phyloP scores from a whole-genome alignment of 64 coral and sea anemone species.

The Porites lutea region DNA sequence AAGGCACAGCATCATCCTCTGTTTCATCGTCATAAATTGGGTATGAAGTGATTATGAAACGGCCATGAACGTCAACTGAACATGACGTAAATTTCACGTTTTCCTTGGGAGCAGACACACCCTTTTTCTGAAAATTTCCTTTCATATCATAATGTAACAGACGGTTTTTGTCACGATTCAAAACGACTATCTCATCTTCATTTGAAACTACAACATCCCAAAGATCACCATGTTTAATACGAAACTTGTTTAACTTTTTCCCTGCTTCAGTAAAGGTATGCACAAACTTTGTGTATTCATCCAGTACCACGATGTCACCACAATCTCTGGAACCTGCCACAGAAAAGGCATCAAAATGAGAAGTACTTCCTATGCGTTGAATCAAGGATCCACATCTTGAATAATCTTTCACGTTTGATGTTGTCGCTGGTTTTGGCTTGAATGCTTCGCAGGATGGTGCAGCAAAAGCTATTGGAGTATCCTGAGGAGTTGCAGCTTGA shows the following conservation, averaged over 20 bases:
- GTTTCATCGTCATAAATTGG: background rate
- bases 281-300: slow-evolving; percentile 54
- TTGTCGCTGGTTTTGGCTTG: background rate
- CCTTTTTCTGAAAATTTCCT: slow-evolving; percentile 53
- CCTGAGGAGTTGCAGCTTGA: background rate
- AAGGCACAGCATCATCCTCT: background rate
- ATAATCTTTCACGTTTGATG: background rate
- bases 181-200: slow-evolving; percentile 67
- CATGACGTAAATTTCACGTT: slow-evolving; percentile 60
- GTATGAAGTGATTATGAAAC: slow-evolving; percentile 48
- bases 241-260: slow-evolving; percentile 27
- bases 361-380: slow-evolving; percentile 9
- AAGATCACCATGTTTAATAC: slow-evolving; percentile 71
- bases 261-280: slow-evolving; percentile 50
- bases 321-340: slow-evolving; percentile 61
- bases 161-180: slow-evolving; percentile 74
- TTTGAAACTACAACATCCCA: slow-evolving; percentile 64
- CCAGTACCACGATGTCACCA: slow-evolving; percentile 62
- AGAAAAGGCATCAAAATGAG: slow-evolving; percentile 40
- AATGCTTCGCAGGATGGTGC: background rate
- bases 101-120: slow-evolving; percentile 4
- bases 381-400: slow-evolving; percentile 40
- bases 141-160: slow-evolving; percentile 72
- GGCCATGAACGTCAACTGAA: slow-evolving; percentile 65
- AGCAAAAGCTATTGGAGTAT: background rate